These are phyloP conservation scores for Acleris emargana DNA, from an alignment of 2,888 invertebrate genomes.

Conservation along the genomic window DNA sequence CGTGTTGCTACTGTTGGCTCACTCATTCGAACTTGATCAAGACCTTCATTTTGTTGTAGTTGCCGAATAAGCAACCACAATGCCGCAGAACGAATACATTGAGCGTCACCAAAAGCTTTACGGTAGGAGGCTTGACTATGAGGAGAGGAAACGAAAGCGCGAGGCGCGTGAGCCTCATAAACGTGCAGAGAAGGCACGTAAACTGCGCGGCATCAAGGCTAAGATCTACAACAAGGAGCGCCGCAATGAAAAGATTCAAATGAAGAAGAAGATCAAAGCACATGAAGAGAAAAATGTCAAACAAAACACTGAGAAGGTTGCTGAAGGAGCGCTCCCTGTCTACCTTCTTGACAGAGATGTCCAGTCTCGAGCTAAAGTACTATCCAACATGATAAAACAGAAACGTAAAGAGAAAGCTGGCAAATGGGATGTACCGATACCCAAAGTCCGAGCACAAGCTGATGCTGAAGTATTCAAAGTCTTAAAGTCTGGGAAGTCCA, in stretches of 20 bases:
- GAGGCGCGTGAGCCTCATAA: constrained; percentile 97
- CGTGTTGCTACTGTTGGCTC: constrained; percentile 35
- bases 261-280: constrained; percentile 98
- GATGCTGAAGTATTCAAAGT: constrained; percentile 99
- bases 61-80: constrained; percentile 84
- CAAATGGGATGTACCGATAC: constrained; percentile 99
- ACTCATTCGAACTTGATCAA: constrained; percentile 50
- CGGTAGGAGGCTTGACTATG: constrained; percentile 98
- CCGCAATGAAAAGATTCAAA: constrained; percentile 98
- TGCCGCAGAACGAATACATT: constrained; percentile 99
- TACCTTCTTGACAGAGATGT: constrained; percentile 99
- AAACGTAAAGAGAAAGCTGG: constrained; percentile 99
- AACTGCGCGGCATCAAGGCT: constrained; percentile 97
- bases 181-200: constrained; percentile 94
- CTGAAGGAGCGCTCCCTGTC: constrained; percentile 96
- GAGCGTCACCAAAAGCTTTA: constrained; percentile 98
- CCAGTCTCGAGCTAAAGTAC: constrained; percentile 95
- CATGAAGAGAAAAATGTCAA: constrained; percentile 97
- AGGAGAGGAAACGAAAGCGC: constrained; percentile 97
- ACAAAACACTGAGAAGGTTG: constrained; percentile 91
- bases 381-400: constrained; percentile 99
- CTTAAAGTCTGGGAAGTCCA: constrained; percentile 94
- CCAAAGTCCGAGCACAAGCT: constrained; percentile 98
- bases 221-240: constrained; percentile 98
- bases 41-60: constrained; percentile 79